phyloP scores from a whole-genome alignment of 2,888 invertebrate genomes.

The Therioaphis trifolii region DNA sequence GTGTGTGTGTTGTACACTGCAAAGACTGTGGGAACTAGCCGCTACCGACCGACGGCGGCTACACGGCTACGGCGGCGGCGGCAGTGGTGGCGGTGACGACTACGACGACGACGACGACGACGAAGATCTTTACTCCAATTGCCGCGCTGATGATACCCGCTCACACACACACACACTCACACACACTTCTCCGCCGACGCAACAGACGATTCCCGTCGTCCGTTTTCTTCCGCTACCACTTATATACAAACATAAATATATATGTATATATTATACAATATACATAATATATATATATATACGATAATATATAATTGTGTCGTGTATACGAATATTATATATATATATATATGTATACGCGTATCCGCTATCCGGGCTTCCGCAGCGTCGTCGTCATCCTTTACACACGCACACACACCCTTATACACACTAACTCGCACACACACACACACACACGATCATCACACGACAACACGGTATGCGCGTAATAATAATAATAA shows the following conservation, averaged over 20 bases:
- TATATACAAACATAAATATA: not conserved
- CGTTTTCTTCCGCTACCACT: not conserved
- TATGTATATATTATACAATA: too few species aligned
- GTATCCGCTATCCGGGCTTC: too few species aligned
- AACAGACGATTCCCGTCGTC: not conserved
- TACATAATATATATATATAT: too few species aligned
- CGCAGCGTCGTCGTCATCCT: too few species aligned
- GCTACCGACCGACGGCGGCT: constrained; percentile 44
- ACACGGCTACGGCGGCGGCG: not conserved
- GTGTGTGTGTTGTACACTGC: not conserved
- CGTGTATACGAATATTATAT: too few species aligned
- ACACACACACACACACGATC: too few species aligned
- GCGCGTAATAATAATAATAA: too few species aligned
- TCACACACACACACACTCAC: not conserved
- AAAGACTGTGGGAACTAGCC: constrained; percentile 60
- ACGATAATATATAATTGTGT: too few species aligned
- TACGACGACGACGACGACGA: constrained; percentile 11
- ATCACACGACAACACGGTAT: too few species aligned
- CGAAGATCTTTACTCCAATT: constrained; percentile 55
- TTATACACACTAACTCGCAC: too few species aligned
- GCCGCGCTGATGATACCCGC: constrained; percentile 7
- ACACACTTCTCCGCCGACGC: not conserved
- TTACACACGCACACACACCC: too few species aligned
- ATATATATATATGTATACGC: too few species aligned
- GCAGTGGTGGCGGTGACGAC: constrained; percentile 4